phyloP scores from a whole-genome alignment of 2,888 invertebrate genomes.

The Pelosia muscerda region DNA sequence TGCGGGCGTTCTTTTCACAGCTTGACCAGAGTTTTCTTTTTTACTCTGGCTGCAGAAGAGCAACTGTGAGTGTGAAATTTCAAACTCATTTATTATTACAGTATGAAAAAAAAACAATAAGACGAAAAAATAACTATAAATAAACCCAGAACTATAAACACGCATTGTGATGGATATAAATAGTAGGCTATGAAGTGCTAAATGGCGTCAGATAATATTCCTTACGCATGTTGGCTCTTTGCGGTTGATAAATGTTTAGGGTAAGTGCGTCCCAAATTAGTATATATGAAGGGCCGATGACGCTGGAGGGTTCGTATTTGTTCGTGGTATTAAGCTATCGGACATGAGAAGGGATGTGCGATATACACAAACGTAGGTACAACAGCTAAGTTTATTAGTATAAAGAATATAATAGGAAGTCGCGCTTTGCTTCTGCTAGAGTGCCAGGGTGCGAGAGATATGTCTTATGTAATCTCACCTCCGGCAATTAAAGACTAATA shows the following conservation, averaged over 20 bases:
- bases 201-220: constrained; percentile 6
- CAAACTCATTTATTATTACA: not conserved
- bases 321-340: not conserved
- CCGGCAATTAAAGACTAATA: no score
- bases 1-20: no score
- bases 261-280: not conserved
- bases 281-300: not conserved
- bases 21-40: no score
- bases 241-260: constrained; percentile 3
- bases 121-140: not conserved
- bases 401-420: no score
- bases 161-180: constrained; percentile 2
- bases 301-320: not conserved
- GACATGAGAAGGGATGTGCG: not conserved
- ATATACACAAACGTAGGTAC: not conserved
- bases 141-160: constrained; percentile 23
- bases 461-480: no score
- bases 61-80: no score
- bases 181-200: not conserved
- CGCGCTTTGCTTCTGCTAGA: no score
- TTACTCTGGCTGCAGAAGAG: no score
- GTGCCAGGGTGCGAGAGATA: no score
- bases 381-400: not conserved
- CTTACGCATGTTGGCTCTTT: not conserved
- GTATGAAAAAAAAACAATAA: not conserved